phyloP scores from a whole-genome alignment of 2,888 invertebrate genomes.

The Itoplectis maculator region DNA sequence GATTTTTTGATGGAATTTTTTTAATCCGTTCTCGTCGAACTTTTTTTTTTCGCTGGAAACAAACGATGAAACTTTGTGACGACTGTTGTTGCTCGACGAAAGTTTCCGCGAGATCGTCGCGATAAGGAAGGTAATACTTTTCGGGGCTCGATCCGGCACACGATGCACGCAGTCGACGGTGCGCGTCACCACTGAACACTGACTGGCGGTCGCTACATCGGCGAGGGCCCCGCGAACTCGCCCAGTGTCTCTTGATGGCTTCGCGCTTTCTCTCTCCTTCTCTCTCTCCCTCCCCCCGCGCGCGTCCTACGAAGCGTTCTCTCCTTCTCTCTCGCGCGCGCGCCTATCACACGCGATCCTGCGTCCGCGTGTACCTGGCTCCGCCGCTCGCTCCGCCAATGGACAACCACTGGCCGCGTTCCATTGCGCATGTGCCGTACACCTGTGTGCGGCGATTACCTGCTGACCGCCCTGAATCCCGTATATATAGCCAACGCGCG shows the following conservation, averaged over 20 bases:
- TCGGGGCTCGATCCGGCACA: constrained; percentile 19
- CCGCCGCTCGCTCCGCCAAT: constrained; percentile 12
- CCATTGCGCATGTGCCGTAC: constrained; percentile 68
- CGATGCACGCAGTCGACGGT: constrained; percentile 67
- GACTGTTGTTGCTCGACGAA: not conserved
- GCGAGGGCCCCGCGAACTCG: constrained; percentile 45
- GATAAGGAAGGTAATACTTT: not conserved
- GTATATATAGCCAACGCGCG: constrained; percentile 28
- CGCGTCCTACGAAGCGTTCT: no score
- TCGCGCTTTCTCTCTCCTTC: no score
- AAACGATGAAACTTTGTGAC: no score
- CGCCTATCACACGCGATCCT: constrained; percentile 15
- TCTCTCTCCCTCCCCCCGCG: no score
- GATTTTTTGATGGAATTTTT: no score
- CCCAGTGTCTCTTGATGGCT: constrained; percentile 45
- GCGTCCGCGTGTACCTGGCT: constrained; percentile 11
- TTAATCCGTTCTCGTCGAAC: no score
- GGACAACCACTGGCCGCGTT: constrained; percentile 64
- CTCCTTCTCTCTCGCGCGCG: no score
- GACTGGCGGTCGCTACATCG: constrained; percentile 63
- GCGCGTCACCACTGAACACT: constrained; percentile 72
- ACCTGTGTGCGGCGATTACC: constrained; percentile 70
- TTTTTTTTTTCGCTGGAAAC: constrained; percentile 42
- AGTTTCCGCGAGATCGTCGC: no score
- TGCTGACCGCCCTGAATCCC: constrained; percentile 68